These are phyloP conservation scores for Limenitis camilla DNA, from an alignment of 2,888 invertebrate species.

Conservation along the genomic window DNA sequence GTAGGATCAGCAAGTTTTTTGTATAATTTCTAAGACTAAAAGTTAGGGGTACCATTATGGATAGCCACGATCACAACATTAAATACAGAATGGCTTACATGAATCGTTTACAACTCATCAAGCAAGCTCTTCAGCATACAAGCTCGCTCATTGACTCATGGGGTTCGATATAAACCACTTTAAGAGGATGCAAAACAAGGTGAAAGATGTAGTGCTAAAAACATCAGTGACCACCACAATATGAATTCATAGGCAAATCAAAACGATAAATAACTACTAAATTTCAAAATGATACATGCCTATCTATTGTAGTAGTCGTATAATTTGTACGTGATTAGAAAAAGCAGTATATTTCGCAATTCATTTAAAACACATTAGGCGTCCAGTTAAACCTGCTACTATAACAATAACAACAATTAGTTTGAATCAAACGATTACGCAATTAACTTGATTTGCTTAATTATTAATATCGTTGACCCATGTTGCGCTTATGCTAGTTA, in stretches of 20 bases:
- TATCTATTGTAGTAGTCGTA: background rate
- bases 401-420: constrained; percentile 9
- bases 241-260: background rate
- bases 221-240: background rate
- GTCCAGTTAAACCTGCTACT: constrained; percentile 4
- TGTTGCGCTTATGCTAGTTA: background rate
- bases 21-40: no score
- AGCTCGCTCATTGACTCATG: no score
- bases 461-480: constrained; percentile 13
- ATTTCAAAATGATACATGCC: background rate
- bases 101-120: no score
- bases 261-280: no score
- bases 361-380: constrained; percentile 1
- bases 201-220: background rate
- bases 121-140: no score
- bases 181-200: no score
- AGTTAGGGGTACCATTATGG: no score
- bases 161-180: no score
- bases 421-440: constrained; percentile 14
- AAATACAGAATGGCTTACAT: no score
- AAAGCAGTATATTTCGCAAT: background rate
- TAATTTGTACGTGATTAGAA: background rate
- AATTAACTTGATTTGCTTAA: constrained; percentile 17
- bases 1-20: no score
- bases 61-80: no score